Evolutionary conservation across 2,797 vertebrate genomes (phyloP), one percentile per base, ranked within the genome.

Genomic region (Cuniculus paca): DNA sequence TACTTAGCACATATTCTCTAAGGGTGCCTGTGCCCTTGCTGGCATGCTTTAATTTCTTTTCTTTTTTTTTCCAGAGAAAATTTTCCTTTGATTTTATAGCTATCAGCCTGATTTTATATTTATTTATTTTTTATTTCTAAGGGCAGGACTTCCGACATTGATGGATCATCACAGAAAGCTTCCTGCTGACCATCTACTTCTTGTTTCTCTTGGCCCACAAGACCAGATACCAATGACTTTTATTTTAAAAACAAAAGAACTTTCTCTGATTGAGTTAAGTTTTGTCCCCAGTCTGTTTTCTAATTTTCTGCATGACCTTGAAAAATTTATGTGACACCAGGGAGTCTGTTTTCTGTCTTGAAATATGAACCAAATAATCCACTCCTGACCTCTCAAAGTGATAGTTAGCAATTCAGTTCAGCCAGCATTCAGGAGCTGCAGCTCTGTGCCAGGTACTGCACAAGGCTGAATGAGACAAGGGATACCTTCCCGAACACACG

Each of bases 71-170:
- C 85, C 65, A 91, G 54, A 91, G 89, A 97, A 97, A 98, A 97
- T 95, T 97, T 97, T 85, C 50, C 68, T 86, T 97, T 97, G 97
- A 97, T 98, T 95, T 95, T 50, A 70, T 31, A 91, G 79, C 61
- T 97, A 97, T 94, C 97, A 98, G 84, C 84, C 52, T 95, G 79
- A 61, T 91, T 96, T 96, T 96, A 88, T 92, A 95, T 95, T 3
- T 95, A 28, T 56, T 79, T 97, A 95, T 90, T 97, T 95, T 91
- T 97, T 92, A 82, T 82, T 65, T 92, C 89, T 91, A 80, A 94
- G 19, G 31, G 39, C 20, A 88, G 45, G 39, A 2, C 19, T 90
- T 88, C 31, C 42, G 81, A 10, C 3, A 17, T 34, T 91, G 26
- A 80, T 83, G 39, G 54, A 52, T 74, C 19, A 70, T 92, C 13